Conservation (phyloP, 2,113 vertebrate species). For the Trogon melanurus region DNA sequence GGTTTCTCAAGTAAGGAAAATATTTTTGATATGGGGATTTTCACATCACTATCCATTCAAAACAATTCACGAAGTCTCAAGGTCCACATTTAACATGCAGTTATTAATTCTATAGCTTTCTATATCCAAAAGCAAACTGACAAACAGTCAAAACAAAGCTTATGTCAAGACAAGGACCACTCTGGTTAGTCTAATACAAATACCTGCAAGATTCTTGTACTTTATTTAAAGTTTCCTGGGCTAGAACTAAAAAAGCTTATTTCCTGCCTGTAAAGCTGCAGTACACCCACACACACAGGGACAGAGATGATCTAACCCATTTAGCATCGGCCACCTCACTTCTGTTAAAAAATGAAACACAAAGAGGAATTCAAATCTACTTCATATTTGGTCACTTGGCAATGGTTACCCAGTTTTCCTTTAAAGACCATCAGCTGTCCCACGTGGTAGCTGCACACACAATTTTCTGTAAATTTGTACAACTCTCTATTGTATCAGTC, state of each 20-base stretch:
- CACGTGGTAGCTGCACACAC: fast-evolving
- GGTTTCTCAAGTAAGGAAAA: not conserved
- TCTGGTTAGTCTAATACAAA: not conserved
- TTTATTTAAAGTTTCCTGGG: not conserved
- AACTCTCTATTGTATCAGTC: not conserved
- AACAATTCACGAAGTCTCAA: not conserved
- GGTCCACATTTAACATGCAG: not conserved
- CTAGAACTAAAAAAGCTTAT: not conserved
- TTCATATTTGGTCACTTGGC: too few relatives aligned
- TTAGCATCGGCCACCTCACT: not conserved
- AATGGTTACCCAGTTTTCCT: not conserved
- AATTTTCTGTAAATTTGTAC: not conserved
- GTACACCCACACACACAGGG: not conserved
- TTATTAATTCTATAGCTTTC: not conserved
- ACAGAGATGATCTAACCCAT: not conserved
- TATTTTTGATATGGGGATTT: not conserved
- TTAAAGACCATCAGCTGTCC: not conserved
- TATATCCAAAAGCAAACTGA: not conserved
- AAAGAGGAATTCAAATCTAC: not conserved
- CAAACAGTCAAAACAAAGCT: not conserved
- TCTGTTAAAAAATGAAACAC: not conserved
- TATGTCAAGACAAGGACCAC: not conserved
- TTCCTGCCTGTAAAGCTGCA: not conserved
- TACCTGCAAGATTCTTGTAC: not conserved
- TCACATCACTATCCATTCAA: not conserved